Base-by-base conservation (phyloP, 35 echinoderm and acorn worm genomes). In the Stichopus chloronotus region DNA sequence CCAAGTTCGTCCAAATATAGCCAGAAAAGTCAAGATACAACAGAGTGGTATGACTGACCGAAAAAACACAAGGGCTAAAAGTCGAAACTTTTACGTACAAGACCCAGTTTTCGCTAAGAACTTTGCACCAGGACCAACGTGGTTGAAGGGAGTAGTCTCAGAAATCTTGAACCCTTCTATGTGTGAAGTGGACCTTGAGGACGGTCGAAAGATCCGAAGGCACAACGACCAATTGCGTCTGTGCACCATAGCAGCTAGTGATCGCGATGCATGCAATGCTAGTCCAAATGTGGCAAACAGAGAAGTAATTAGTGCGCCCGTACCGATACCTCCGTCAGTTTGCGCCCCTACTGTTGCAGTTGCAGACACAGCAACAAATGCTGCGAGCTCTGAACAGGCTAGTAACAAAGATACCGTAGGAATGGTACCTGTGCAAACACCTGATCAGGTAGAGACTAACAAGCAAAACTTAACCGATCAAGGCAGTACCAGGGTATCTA, bases 101-200 rank as follows among this genome's bases (percentile, higher is more conserved):
- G 94, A 95, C 56, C 21, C 76, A 16, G 94, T 95, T 7, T 54
- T 93, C 25, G 94, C 87, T 16, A 95, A 95, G 71, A 93, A 90
- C 25, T 95, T 93, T 61, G 91, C 82, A 82, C 23, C 74, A 19
- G 91, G 91, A 9, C 91, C 91, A 11, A 93, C 91, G 5, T 95
- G 94, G 91, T 80, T 90, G 25, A 79, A 76, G 17, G 91, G 77
- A 56, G 8, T 56, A 6, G 55, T 95, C 54, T 56, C 19, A 68
- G 91, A 89, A 78, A 21, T 90, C 22, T 19, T 95, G 9, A 92
- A 57, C 20, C 53, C 91, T 8, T 56, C 30, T 6, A 88, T 92
- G 55, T 92, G 19, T 76, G 63, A 81, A 23, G 55, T 93, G 8
- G 23, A 95, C 14, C 87, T 95, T n/a, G 63, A 79, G 10, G 94